Evolutionary conservation across 2,113 vertebrate species (phyloP).

Genomic region (Xerus inauris): DNA sequence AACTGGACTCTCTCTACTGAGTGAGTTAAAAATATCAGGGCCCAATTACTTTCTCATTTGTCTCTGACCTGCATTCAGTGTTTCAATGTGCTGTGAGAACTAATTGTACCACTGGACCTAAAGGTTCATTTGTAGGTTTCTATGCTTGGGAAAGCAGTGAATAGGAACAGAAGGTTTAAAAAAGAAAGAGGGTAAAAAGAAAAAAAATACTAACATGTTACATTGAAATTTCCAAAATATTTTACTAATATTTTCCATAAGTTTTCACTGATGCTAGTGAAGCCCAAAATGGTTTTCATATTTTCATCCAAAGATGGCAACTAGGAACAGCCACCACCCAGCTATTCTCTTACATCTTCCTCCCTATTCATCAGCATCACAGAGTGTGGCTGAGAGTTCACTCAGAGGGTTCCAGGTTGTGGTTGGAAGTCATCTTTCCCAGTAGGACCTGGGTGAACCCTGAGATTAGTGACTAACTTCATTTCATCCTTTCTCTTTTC

Average conservation of each 20-base stretch:
- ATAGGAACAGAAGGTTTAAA: not conserved
- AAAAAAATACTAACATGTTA: not conserved
- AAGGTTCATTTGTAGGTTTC: too few species aligned
- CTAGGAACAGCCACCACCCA: not conserved
- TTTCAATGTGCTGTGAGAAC: not conserved
- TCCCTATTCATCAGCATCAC: not conserved
- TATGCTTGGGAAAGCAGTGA: not conserved
- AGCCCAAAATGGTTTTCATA: not conserved
- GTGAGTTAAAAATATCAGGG: not conserved
- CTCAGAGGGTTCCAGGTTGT: not conserved
- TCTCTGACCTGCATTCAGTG: not conserved
- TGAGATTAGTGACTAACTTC: not conserved
- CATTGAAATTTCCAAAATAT: not conserved
- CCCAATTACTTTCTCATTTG: not conserved
- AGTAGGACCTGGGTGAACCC: not conserved
- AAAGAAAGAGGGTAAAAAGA: not conserved
- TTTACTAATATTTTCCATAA: not conserved
- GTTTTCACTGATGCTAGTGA: not conserved
- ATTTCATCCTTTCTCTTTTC: not conserved
- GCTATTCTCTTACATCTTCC: rapidly evolving
- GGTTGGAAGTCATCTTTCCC: too few species aligned
- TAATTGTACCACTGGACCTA: not conserved
- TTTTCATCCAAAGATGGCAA: too few species aligned
- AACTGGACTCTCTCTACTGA: too few species aligned
- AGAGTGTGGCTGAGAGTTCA: not conserved